Evolutionary conservation across 2,888 invertebrate species (phyloP), one percentile per base, ranked within the genome.

Genomic region (Idaea biselata): DNA sequence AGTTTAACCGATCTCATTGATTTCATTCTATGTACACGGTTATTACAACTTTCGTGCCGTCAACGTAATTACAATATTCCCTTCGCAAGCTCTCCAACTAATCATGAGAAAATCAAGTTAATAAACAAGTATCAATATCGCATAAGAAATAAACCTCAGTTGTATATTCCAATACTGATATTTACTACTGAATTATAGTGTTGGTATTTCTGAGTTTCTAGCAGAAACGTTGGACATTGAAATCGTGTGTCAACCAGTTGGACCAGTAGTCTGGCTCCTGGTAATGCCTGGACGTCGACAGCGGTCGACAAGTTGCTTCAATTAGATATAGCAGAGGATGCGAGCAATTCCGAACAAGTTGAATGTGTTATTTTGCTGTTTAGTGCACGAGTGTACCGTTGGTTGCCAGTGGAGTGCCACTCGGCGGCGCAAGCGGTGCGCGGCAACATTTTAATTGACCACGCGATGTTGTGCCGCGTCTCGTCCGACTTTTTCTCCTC

Each of bases 391-490:
- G 54, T 68, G 61, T 70, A 70, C 70, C 70, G 70, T 72, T 68
- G 62, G 25, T 33, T 18, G 60, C n/a, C 54, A 73, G 63, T 67
- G 74, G 77, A 73, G 74, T 73, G 75, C 75, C 79, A 77, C 77
- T 82, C 84, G 78, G 82, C 87, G 81, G 82, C 82, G 78, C 82
- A 87, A 81, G 82, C 82, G 82, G 83, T 78, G 82, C 83, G 81
- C 83, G 79, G 83, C 85, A 84, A 85, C 87, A 84, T 91, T 91
- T 91, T 92, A 92, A 92, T 92, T 91, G 89, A 84, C 89, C 92
- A 92, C 92, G 92, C 92, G 90, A 92, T 91, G 88, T 80, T 84
- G 80, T 77, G 83, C 81, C 80, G 82, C 82, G 83, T 80, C 87
- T 87, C 84, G 87, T 76, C 83, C 86, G 81, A 91, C 88, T 92